Evolutionary conservation across 2,888 invertebrate species (phyloP).

Genomic region (Nymphalis c-album): DNA sequence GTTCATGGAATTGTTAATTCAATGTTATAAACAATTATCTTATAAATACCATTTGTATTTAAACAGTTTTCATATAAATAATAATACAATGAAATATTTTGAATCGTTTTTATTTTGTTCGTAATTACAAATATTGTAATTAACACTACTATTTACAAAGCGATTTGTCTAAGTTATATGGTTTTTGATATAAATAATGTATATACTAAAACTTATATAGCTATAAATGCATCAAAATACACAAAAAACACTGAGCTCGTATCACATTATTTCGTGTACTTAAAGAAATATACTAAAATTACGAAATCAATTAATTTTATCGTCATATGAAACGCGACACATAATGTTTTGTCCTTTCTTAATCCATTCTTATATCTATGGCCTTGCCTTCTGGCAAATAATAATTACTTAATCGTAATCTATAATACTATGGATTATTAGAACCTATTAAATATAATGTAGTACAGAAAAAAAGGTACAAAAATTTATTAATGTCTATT

Average conservation of each 20-base stretch:
- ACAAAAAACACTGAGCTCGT: conserved; percentile 64
- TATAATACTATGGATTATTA: conserved; percentile 38
- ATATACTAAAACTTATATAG: conserved; percentile 50
- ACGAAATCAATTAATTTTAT: conserved; percentile 5
- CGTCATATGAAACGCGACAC: conserved; percentile 23
- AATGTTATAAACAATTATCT: too few species aligned
- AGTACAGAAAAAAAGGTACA: conserved; percentile 30
- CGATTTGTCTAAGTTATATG: conserved; percentile 64
- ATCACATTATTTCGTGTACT: conserved; percentile 78
- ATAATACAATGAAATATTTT: conserved; percentile 29
- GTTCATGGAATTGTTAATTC: too few species aligned
- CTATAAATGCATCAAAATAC: conserved; percentile 75
- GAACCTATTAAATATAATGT: conserved; percentile 29
- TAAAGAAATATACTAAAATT: conserved; percentile 44
- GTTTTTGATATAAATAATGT: conserved; percentile 67
- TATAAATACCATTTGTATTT: neutral
- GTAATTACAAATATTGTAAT: conserved; percentile 77
- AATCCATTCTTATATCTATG: conserved; percentile 48
- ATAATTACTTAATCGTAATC: conserved; percentile 37
- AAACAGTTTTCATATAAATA: neutral
- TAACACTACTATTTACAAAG: conserved; percentile 75
- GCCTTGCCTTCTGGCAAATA: conserved; percentile 62
- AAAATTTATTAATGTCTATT: conserved; percentile 31
- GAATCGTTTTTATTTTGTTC: conserved; percentile 56
- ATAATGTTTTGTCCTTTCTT: conserved; percentile 21